phyloP scores from a whole-genome alignment of 2,797 vertebrate genomes.

The Dromococcyx pavoninus region DNA sequence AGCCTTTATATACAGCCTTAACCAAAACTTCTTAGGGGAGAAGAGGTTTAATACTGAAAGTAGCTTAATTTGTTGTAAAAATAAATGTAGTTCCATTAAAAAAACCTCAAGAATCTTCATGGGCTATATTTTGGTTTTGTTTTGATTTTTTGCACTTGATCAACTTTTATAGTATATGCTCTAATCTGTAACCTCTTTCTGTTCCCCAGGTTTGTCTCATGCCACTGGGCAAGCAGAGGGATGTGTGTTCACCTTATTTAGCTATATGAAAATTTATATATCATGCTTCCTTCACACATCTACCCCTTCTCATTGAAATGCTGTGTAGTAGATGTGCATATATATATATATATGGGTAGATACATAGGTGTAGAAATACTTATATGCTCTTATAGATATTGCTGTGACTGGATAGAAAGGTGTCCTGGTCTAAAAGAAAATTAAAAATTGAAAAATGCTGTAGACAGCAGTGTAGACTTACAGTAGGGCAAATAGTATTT shows the following conservation, averaged over 20 bases:
- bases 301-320: background rate
- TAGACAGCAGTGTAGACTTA: background rate
- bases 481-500: background rate
- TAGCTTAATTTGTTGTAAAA: background rate
- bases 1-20: background rate
- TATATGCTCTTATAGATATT: background rate
- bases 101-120: background rate
- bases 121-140: background rate
- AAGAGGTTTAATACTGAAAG: background rate
- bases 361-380: background rate
- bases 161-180: background rate
- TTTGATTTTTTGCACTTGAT: background rate
- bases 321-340: background rate
- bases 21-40: background rate
- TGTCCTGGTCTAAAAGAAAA: background rate
- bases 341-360: background rate
- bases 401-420: background rate
- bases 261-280: background rate
- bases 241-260: background rate
- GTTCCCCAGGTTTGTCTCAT: background rate
- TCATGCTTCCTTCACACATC: background rate
- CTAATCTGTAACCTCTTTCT: background rate
- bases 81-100: background rate
- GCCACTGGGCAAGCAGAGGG: fast-evolving
- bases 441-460: background rate